Base-by-base conservation (phyloP, 2,113 vertebrate genomes). In the Cheirogaleus medius region DNA sequence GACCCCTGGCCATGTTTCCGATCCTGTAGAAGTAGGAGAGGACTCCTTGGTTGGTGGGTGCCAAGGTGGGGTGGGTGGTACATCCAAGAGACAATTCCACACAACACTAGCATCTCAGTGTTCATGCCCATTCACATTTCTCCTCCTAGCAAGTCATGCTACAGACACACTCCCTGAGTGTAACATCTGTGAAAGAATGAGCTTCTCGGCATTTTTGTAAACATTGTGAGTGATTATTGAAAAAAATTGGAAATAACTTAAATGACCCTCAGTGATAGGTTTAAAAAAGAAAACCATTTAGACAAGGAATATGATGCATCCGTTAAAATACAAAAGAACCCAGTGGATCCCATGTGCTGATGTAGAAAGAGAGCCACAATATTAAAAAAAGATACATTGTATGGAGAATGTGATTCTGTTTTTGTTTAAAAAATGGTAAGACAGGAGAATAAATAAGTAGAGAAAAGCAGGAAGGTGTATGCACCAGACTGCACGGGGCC, bases 31-130 rank as follows among this genome's bases (percentile, higher is more conserved):
- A 29, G 34, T 0, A 13, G n/a, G 76, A 49, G 56, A 5, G 2
- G 64, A 15, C 37, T 34, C 21, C 29, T 52, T 4, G 15, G 12
- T 17, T 29, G 2, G 42, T 2, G 3, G 27, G 10, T 8, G 34
- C 42, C 29, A 5, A 7, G 39, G 34, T 0, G 49, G 2, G 60
- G 60, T 11, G 27, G 52, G 27, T 34, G 69, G 27, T 2, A 17
- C 8, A 23, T 6, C 1, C 0, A 1, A 49, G 0, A 0, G 10
- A 25, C 23, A 34, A 56, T 1, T 2, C 4, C 11, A 39, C 17
- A 23, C 17, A 5, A 6, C 0, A 1, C 37, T 2, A 13, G 2
- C 5, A 1, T 3, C 5, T 32, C 54, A 34, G 20, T 15, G 25
- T 3, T 63, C 66, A 44, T 29, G 4, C 23, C 10, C 1, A 0